Base-by-base conservation (phyloP, 2,113 vertebrate genomes). In the Syrrhaptes paradoxus region DNA sequence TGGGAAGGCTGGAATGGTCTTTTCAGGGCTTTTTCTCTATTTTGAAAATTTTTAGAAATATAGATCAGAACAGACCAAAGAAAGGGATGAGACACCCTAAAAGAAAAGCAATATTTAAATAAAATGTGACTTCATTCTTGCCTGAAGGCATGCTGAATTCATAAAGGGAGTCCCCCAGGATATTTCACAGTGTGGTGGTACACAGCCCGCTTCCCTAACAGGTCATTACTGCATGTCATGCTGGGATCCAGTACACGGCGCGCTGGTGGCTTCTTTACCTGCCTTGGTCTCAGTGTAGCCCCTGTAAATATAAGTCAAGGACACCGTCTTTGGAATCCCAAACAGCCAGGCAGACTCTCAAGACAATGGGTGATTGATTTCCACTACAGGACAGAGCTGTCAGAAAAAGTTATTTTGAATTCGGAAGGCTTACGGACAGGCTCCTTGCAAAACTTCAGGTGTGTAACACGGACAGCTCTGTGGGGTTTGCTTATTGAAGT, bases 161-260 rank as follows among this genome's bases (percentile, higher is more conserved):
- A 98, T 98, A 97, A 98, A 98, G 97, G 97, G 97, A 97, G 96
- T 97, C 97, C 98, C 98, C 94, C 95, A 96, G 98, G 98, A 98
- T 97, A 97, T 98, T 97, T 97, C 98, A 93, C 97, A 98, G 96
- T 96, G 94, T 91, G 96, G 92, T 85, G 94, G 94, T 93, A 92
- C 93, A 87, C 77, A 91, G 97, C 91, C 97, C 97, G 94, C 97
- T 94, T 98, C 97, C 96, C 97, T 98, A 98, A 97, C 98, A 98
- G 98, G 98, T 99, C 98, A 98, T 99, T 99, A 98, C 97, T 97
- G 97, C 90, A 52, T 93, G 93, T 98, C 98, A 97, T 85, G 97
- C 98, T 97, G 98, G 95, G 98, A 97, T 96, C 87, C 5, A 3
- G 79, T 34, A 52, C 90, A 85, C 20, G 17, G 81, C 85, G 49